Percentiles rank a stretch among this genome's conserved stretches.
These are phyloP conservation scores for Siphamia tubifer DNA, from an alignment of 2,113 vertebrate species.

Conservation along the genomic window DNA sequence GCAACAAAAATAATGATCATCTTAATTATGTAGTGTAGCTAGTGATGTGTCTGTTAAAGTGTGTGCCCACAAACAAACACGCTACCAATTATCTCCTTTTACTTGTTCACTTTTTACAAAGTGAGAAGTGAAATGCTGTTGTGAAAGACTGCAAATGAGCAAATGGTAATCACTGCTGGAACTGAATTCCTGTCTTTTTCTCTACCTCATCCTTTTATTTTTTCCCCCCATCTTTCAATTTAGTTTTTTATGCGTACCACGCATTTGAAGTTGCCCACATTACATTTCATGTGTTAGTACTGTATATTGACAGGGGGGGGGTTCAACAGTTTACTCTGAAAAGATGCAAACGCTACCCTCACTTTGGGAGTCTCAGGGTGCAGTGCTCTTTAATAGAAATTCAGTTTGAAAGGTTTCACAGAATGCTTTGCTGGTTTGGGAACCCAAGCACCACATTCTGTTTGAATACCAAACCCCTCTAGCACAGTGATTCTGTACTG, in stretches of 20 bases:
- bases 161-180: not conserved
- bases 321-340: not conserved
- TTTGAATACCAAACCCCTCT: slow-evolving; percentile 12
- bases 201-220: not conserved
- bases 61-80: not conserved
- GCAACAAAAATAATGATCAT: not conserved
- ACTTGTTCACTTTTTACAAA: not conserved
- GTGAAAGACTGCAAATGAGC: not conserved
- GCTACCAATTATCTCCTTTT: not conserved
- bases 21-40: not conserved
- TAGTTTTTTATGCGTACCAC: not conserved
- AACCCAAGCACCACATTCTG: not conserved
- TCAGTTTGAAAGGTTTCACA: slow-evolving; percentile 12
- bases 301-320: not conserved
- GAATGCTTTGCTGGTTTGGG: not conserved
- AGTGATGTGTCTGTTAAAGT: not conserved
- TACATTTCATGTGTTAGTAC: slow-evolving; percentile 15
- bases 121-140: not conserved
- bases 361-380: not conserved
- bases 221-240: not conserved
- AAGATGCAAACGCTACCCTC: slow-evolving; percentile 1
- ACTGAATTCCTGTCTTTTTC: not conserved
- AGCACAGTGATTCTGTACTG: not conserved
- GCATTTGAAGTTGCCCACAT: slow-evolving; percentile 16
- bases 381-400: slow-evolving; percentile 24